These are phyloP conservation scores for Sesia apiformis DNA, from an alignment of 2,888 invertebrate genomes.

Conservation along the genomic window DNA sequence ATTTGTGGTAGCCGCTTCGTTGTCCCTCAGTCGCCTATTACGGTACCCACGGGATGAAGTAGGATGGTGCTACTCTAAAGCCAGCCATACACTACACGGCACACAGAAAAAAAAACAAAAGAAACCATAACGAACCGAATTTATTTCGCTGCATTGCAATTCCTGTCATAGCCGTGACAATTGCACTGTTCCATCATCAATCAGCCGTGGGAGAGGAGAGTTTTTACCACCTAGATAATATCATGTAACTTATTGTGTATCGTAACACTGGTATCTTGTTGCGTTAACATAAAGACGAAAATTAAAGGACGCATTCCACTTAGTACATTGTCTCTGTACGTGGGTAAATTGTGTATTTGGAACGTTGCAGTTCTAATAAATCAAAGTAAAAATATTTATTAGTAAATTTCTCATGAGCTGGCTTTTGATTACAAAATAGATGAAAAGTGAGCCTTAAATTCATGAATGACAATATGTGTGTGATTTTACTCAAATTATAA, in stretches of 20 bases:
- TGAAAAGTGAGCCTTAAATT: no score
- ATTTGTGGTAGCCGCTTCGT: no score
- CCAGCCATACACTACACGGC: no score
- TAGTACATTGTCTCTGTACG: background rate
- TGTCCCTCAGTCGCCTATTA: no score
- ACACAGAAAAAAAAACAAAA: no score
- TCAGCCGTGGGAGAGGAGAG: background rate
- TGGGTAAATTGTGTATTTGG: constrained; percentile 7
- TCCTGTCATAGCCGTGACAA: background rate
- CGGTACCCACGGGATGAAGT: no score
- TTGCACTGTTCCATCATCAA: background rate
- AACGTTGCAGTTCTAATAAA: background rate
- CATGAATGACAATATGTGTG: no score
- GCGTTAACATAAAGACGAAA: no score
- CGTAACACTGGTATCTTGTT: background rate
- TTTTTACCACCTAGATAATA: background rate
- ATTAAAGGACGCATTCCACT: no score
- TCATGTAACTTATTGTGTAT: background rate
- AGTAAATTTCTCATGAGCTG: background rate
- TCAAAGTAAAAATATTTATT: background rate
- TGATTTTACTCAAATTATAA: no score
- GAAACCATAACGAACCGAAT: no score
- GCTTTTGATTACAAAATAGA: background rate
- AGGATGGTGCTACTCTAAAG: no score
- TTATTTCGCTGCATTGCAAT: background rate